phyloP scores from a whole-genome alignment of 2,797 vertebrate genomes.

The Diglossa cyanea region DNA sequence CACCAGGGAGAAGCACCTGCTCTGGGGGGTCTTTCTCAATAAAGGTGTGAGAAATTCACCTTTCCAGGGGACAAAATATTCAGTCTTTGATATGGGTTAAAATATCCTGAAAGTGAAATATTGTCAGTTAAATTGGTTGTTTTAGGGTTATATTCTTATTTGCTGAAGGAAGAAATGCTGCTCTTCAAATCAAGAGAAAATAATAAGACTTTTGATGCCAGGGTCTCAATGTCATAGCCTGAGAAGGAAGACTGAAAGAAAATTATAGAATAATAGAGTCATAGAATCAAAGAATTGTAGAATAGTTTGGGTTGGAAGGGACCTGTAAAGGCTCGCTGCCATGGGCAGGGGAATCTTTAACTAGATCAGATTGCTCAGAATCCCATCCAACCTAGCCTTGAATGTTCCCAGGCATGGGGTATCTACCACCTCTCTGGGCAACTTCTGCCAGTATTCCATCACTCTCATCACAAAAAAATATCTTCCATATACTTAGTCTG shows the following conservation, averaged over 20 bases:
- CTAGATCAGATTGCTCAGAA: neutral
- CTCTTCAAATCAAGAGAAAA: neutral
- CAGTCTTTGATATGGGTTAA: neutral
- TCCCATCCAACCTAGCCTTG: neutral
- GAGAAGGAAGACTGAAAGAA: neutral
- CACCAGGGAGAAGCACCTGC: neutral
- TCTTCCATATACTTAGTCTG: neutral
- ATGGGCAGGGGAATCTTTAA: neutral
- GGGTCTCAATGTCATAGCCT: neutral
- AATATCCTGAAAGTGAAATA: neutral
- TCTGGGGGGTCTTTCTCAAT: neutral
- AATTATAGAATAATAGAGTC: neutral
- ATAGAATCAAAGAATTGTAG: neutral
- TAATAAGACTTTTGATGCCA: neutral
- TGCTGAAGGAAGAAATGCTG: neutral
- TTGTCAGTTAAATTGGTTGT: neutral
- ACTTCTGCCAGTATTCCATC: neutral
- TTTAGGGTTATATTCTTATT: neutral
- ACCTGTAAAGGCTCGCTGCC: fast-evolving
- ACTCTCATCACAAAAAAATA: neutral
- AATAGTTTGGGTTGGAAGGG: neutral
- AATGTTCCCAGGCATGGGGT: neutral
- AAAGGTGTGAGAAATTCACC: neutral
- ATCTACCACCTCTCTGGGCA: neutral
- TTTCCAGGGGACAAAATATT: neutral